Evolutionary conservation across 2,113 vertebrate species (phyloP).

Genomic region (Lucifuga dentata): DNA sequence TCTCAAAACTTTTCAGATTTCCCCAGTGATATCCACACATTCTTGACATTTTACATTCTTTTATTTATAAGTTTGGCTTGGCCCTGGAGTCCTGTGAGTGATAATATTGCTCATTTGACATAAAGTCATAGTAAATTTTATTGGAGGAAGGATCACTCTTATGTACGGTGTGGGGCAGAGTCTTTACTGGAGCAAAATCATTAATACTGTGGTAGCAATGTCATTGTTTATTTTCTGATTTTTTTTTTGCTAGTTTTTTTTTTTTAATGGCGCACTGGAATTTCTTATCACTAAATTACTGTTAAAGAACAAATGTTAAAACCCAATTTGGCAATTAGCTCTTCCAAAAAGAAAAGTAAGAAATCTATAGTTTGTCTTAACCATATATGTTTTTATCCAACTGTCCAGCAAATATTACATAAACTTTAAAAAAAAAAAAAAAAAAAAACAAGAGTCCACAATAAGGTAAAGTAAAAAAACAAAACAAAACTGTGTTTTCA

Average conservation of each 20-base stretch:
- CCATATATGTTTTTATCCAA: too few species aligned
- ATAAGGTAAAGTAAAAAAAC: too few species aligned
- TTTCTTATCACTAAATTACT: neutral
- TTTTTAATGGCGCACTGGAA: neutral
- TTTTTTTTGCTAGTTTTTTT: too few species aligned
- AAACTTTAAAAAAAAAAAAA: too few species aligned
- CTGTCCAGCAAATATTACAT: too few species aligned
- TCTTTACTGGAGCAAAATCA: too few species aligned
- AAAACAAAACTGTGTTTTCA: neutral
- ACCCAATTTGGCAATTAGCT: neutral
- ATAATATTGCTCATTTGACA: slow-evolving; percentile 9
- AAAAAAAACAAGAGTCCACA: neutral
- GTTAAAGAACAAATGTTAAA: neutral
- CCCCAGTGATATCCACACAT: slow-evolving; percentile 1
- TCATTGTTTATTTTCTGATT: too few species aligned
- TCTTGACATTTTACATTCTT: slow-evolving; percentile 23
- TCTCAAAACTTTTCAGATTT: slow-evolving; percentile 14
- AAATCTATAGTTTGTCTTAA: too few species aligned
- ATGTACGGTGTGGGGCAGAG: too few species aligned
- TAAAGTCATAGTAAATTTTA: neutral
- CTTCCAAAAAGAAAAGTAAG: neutral
- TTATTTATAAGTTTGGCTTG: slow-evolving; percentile 5
- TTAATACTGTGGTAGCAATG: too few species aligned
- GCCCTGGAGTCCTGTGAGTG: neutral
- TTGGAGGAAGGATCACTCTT: neutral